These are phyloP conservation scores for Solea senegalensis DNA, from an alignment of 2,113 vertebrate species.

Conservation along the genomic window DNA sequence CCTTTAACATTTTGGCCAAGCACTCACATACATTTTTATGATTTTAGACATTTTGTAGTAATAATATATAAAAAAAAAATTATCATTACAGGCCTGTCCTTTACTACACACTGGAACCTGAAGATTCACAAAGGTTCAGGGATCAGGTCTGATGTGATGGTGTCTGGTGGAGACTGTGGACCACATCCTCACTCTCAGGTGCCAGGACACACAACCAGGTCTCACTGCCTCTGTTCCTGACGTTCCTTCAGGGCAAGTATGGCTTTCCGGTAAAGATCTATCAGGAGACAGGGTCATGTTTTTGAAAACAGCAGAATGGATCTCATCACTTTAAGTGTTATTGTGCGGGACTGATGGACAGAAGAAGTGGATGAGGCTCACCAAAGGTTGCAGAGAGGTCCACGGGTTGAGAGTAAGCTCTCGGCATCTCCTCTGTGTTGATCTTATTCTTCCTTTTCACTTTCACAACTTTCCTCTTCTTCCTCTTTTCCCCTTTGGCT, in stretches of 20 bases:
- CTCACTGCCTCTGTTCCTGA: slow-evolving; percentile 79
- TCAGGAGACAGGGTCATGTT: slow-evolving; percentile 32
- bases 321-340: slow-evolving; percentile 3
- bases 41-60: not conserved
- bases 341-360: slow-evolving; percentile 16
- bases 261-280: slow-evolving; percentile 89
- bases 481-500: slow-evolving; percentile 76
- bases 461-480: slow-evolving; percentile 80
- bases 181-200: not conserved
- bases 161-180: not conserved
- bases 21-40: not conserved
- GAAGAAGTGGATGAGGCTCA: slow-evolving; percentile 66
- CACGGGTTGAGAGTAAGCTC: slow-evolving; percentile 68
- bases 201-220: slow-evolving; percentile 23
- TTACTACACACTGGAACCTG: slow-evolving; percentile 43
- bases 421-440: slow-evolving; percentile 78
- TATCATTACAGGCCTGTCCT: slow-evolving; percentile 30
- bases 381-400: slow-evolving; percentile 86
- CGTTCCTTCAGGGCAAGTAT: slow-evolving; percentile 88
- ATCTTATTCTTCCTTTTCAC: slow-evolving; percentile 86
- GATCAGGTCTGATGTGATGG: slow-evolving; percentile 12
- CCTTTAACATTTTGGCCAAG: slow-evolving; percentile 36
- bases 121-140: slow-evolving; percentile 33
- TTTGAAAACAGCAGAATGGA: slow-evolving; percentile 3
- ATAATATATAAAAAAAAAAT: not conserved